Percentiles rank a stretch among this genome's conserved stretches.
phyloP scores from a whole-genome alignment of 2,113 vertebrate species.

The Egretta garzetta region DNA sequence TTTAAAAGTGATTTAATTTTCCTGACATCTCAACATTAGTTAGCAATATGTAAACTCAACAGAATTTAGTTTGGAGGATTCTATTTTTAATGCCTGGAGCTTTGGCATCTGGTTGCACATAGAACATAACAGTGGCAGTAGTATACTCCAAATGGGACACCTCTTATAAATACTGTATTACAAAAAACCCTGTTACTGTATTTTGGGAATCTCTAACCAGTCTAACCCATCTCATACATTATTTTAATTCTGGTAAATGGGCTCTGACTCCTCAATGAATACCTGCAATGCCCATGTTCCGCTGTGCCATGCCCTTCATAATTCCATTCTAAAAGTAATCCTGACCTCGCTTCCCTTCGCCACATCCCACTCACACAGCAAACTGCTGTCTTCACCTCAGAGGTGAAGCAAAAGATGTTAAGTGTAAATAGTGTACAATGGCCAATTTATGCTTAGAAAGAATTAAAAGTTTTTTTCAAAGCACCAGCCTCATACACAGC shows the following conservation, averaged over 20 bases:
- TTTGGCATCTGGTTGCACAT: not conserved
- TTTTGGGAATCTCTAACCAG: not conserved
- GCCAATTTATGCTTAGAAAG: not conserved
- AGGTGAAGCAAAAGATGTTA: not conserved
- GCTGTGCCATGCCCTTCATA: not conserved
- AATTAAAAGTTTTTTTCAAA: not conserved
- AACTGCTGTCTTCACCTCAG: rapidly evolving
- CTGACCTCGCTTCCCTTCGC: not conserved
- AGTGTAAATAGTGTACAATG: not conserved
- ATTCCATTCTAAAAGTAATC: not conserved
- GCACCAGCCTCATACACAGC: not conserved
- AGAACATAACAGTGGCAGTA: not conserved
- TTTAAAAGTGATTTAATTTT: not conserved
- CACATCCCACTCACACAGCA: not conserved
- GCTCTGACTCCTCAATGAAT: not conserved
- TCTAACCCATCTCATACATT: not conserved
- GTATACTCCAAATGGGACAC: not conserved
- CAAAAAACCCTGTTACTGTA: not conserved
- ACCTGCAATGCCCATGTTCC: not conserved
- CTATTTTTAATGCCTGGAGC: not conserved
- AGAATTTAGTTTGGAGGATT: not conserved
- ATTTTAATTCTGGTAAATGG: not conserved
- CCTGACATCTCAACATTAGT: not conserved
- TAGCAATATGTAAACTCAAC: not conserved
- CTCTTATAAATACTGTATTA: not conserved